Evolutionary conservation across 2,888 invertebrate genomes (phyloP).

Genomic region (Cataglyphis altisquamis): DNA sequence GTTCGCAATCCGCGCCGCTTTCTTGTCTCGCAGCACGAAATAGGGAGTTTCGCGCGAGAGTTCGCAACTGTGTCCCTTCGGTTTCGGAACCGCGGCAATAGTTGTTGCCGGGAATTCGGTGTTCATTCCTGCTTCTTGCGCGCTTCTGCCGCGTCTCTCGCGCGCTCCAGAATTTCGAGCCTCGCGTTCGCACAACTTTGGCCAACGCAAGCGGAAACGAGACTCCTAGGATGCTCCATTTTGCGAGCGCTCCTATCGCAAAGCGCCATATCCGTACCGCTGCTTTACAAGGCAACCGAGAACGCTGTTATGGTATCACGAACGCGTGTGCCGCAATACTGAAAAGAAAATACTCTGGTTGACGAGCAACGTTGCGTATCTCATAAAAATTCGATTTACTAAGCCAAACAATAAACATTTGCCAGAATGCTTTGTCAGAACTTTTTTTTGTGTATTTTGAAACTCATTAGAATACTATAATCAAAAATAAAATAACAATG

Average conservation of each 20-base stretch:
- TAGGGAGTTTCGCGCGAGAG: conserved; percentile 37
- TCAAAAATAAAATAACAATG: not conserved
- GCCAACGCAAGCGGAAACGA: conserved; percentile 36
- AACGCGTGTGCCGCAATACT: not conserved
- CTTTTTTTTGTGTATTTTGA: not conserved
- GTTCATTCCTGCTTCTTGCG: conserved; percentile 42
- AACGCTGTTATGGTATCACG: conserved; percentile 22
- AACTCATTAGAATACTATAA: not conserved
- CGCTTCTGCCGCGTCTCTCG: conserved; percentile 26
- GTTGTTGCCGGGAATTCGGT: conserved; percentile 46
- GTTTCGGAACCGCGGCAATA: conserved; percentile 45
- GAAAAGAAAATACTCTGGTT: conserved; percentile 1
- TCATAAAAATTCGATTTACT: conserved; percentile 26
- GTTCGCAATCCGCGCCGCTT: conserved; percentile 24
- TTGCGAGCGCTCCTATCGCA: conserved; percentile 21
- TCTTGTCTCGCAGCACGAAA: conserved; percentile 43
- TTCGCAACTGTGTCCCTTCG: conserved; percentile 47
- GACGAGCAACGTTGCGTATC: conserved; percentile 4
- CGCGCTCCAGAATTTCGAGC: conserved; percentile 42
- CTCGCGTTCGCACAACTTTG: conserved; percentile 33
- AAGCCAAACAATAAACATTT: not conserved
- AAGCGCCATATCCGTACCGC: not conserved
- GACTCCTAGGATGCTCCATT: conserved; percentile 48
- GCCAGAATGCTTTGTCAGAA: not conserved
- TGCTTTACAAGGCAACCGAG: conserved; percentile 11